Conservation (phyloP, 2,888 invertebrate genomes). For the Tachina fera region DNA sequence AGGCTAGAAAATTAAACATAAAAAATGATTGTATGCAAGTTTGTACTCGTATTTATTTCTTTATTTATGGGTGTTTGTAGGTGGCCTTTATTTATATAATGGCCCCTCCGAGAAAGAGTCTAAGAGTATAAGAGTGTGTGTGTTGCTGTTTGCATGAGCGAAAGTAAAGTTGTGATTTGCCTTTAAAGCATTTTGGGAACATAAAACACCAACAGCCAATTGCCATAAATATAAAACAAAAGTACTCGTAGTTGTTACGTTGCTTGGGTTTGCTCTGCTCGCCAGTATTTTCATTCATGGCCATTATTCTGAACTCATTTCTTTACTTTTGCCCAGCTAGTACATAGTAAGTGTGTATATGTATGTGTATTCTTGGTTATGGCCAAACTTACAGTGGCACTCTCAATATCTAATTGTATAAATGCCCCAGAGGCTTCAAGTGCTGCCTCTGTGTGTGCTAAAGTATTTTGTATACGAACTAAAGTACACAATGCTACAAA, state of each 20-base stretch:
- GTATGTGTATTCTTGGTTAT: background rate
- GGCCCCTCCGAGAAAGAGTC: background rate
- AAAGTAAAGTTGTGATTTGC: slow-evolving; percentile 60
- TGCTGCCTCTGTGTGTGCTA: slow-evolving; percentile 1
- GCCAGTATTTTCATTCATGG: slow-evolving; percentile 43
- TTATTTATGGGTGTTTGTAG: slow-evolving; percentile 19
- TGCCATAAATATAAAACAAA: slow-evolving; percentile 60
- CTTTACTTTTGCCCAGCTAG: background rate
- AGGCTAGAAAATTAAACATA: slow-evolving; percentile 4
- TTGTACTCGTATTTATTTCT: background rate
- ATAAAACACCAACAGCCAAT: slow-evolving; percentile 68
- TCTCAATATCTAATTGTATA: slow-evolving; percentile 63
- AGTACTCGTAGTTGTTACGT: slow-evolving; percentile 12
- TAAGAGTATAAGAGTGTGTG: background rate
- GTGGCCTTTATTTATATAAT: slow-evolving; percentile 54
- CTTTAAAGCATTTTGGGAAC: slow-evolving; percentile 55
- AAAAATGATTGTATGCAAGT: background rate
- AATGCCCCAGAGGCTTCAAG: slow-evolving; percentile 55
- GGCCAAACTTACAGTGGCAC: slow-evolving; percentile 19
- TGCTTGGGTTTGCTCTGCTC: slow-evolving; percentile 1
- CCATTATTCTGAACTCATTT: slow-evolving; percentile 52
- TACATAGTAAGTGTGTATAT: background rate
- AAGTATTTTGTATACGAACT: slow-evolving; percentile 1
- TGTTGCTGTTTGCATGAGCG: background rate
- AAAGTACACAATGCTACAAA: background rate